Evolutionary conservation across 2,113 vertebrate species (phyloP), one percentile per base, ranked within the genome.

Genomic region (Dissostichus mawsoni): DNA sequence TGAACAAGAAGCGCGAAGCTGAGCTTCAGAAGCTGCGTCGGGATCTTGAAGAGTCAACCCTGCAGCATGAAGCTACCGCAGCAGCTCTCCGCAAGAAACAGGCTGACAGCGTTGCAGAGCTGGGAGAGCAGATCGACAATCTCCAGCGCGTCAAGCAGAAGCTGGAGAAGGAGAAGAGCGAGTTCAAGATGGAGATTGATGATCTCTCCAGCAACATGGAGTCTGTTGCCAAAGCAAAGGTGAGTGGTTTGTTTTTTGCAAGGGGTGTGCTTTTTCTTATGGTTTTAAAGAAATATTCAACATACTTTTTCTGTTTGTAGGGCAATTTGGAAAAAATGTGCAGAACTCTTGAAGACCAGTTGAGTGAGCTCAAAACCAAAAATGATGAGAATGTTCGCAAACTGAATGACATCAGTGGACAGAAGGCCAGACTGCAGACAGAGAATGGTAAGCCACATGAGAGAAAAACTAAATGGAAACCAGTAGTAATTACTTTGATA

Each of bases 281-380:
- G 25, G 25, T 25, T 25, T 25, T 25, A 25, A 25, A 25, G 25
- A 25, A 25, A 25, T 25, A 61, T 41, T 12, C 23, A 56, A 4
- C n/a, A 18, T 9, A 25, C 25, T 17, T 61, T 33, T 61, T 16
- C 17, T 61, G 4, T 36, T 36, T 1, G 41, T 41, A 61, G 58
- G 33, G 58, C 3, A 97, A 96, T 59, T 90, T 97, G 72, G 97
- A 99, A 79, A 99, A 98, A 92, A 95, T 97, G 93, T 96, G 96
- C 25, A 93, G 95, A 18, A 93, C 96, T 0, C 92, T 98, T 14
- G 97, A 99, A 80, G 97, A 99, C 74, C 97, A 98, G 12, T 77
- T 97, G 20, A 97, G 94, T 88, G 97, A 98, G 68, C 72, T 96
- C 8, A 98, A 96, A 84, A 50, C 92, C 51, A 90, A 93, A 72